Evolutionary conservation across 2,113 vertebrate species (phyloP), one percentile per base, ranked within the genome.

Genomic region (Mohoua ochrocephala): DNA sequence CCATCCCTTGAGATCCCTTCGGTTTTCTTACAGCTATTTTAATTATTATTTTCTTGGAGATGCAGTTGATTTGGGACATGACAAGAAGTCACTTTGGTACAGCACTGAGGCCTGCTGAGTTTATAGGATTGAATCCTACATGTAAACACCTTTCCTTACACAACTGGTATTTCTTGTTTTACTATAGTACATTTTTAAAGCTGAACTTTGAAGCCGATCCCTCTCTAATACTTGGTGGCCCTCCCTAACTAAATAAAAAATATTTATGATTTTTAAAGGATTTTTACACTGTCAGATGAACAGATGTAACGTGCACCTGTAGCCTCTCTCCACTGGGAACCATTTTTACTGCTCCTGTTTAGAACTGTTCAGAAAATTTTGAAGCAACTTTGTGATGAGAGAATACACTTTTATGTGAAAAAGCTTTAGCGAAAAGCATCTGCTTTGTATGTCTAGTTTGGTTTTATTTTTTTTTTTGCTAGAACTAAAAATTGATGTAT

Each of bases 401-500:
- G 41, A 90, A 69, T 77, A 86, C 15, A 24, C 71, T 95, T 94
- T 92, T 49, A 65, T 61, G 60, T 88, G 39, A 85, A 91, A 92
- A 90, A 74, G 35, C 76, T 89, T 82, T 30, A 78, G 67, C 0
- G 0, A 95, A 96, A 93, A 96, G 92, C 88, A 81, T 91, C 85
- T 96, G 91, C 91, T 93, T 96, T 92, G 61, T 85, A 87, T 80
- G 71, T 94, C 65, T 92, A 87, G 42, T 17, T 91, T 93, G 52
- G 23, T 57, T 7, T 63, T 15, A 1, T 33, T 18, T 13, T 17
- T 27, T 41, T 91, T 89, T 91, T 94, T 92, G 2, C 80, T 88
- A 93, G 79, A 86, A 94, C 93, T 96, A 96, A 96, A 96, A 96
- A 96, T 91, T 97, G 75, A 92, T 94, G 81, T 91, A 53, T 44